phyloP scores from a whole-genome alignment of 2,797 vertebrate genomes.

The Miichthys miiuy region DNA sequence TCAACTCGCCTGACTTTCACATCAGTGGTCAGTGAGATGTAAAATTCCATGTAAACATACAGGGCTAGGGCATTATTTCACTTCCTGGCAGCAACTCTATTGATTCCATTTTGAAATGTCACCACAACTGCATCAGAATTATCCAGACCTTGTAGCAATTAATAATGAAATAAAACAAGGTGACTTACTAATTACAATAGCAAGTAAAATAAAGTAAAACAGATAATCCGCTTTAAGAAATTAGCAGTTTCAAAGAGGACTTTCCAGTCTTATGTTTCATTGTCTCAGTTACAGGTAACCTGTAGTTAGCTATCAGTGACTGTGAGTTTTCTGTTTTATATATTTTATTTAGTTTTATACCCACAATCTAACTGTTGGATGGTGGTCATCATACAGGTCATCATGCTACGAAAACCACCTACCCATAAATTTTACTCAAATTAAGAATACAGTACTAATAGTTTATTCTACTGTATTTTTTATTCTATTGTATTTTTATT shows the following conservation, averaged over 20 bases:
- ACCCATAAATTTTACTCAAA: background rate
- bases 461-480: too few relatives aligned
- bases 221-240: background rate
- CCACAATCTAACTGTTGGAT: too few relatives aligned
- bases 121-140: background rate
- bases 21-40: rapidly evolving
- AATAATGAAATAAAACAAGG: constrained; percentile 21
- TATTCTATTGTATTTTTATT: too few relatives aligned
- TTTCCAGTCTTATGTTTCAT: too few relatives aligned
- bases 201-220: background rate
- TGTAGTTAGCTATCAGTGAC: too few relatives aligned
- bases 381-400: background rate
- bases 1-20: background rate
- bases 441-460: background rate
- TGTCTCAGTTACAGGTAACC: too few relatives aligned
- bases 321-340: too few relatives aligned
- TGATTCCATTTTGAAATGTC: background rate
- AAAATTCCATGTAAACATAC: background rate
- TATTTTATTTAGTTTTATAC: too few relatives aligned
- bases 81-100: background rate
- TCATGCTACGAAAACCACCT: background rate
- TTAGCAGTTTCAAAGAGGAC: too few relatives aligned
- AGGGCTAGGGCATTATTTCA: background rate
- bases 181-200: constrained; percentile 23
- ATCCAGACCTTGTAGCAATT: constrained; percentile 6